Evolutionary conservation across 1,140 invertebrate species (phyloP), one percentile per base, ranked within the genome.

Genomic region (Akabosia matsudoensis): DNA sequence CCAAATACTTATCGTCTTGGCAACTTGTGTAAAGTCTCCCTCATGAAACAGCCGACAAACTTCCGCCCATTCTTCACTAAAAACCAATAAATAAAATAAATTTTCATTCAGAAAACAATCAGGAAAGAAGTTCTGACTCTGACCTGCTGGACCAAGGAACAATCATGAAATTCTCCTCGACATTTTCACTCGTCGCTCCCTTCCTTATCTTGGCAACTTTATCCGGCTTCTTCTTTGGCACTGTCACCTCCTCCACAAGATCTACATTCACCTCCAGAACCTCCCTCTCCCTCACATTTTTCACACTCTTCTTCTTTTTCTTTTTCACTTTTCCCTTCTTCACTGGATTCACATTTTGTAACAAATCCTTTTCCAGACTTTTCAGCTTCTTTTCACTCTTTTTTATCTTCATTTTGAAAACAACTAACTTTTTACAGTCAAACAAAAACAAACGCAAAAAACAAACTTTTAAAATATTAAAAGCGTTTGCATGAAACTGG

Each of bases 31-130:
- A 18, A 78, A 75, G 61, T 85, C 74, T n/a, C 84, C 83, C 0
- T 86, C 87, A 81, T 87, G 89, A 79, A 90, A 85, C 74, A 86
- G 84, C 16, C 85, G 82, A 81, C 88, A 89, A 0, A 88, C 87
- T 51, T 83, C 51, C 33, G 85, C 83, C 90, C 90, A 91, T 84
- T 91, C 90, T 18, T 78, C 78, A 79, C 84, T 88, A 82, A 76
- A 83, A 85, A 71, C 33, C 70, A 78, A 74, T 37, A 30, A 71
- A 67, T 76, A 24, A 74, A 74, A 34, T 67, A 28, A 67, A 30
- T 30, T 67, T 28, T 67, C n/a, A 33, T 26, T 16, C 13, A n/a
- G 26, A 26, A 22, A 64, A 18, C n/a, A 70, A 76, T 64, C 18
- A 51, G 70, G 18, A 33, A 64, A 74, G 14, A 34, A 22, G 45